phyloP scores from a whole-genome alignment of 2,888 invertebrate species.

The Pheosia tremula region DNA sequence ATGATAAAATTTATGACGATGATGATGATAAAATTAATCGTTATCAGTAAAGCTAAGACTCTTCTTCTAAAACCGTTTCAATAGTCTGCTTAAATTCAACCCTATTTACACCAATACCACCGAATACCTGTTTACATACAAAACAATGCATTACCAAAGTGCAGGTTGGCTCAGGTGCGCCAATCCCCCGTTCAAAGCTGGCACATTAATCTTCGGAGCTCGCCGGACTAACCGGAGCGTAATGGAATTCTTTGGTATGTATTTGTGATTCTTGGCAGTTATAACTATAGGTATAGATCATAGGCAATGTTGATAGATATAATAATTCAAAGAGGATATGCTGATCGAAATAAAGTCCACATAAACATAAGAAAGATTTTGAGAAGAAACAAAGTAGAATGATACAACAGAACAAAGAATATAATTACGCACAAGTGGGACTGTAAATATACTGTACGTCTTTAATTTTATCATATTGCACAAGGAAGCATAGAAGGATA shows the following conservation, averaged over 20 bases:
- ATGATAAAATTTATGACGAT: no score
- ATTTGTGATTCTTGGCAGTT: constrained; percentile 22
- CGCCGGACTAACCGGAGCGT: constrained; percentile 20
- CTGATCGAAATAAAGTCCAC: no score
- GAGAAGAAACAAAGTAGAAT: no score
- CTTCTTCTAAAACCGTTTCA: not conserved
- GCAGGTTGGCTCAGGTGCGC: constrained; percentile 51
- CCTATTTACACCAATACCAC: not conserved
- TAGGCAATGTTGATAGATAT: no score
- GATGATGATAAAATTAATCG: not conserved
- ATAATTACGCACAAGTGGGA: no score
- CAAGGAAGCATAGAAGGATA: no score
- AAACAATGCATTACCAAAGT: constrained; percentile 43
- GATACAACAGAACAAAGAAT: no score
- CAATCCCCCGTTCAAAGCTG: constrained; percentile 58
- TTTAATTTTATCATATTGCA: no score
- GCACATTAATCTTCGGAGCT: constrained; percentile 66
- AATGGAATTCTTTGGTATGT: constrained; percentile 31
- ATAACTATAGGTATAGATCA: no score
- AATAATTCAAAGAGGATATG: no score
- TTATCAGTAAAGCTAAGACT: not conserved
- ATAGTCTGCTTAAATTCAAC: not conserved
- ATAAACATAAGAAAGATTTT: no score
- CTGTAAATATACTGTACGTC: no score
- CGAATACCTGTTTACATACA: constrained; percentile 28